These are phyloP conservation scores for Axea sp. DNA, from an alignment of 2,888 invertebrate genomes.

Conservation along the genomic window DNA sequence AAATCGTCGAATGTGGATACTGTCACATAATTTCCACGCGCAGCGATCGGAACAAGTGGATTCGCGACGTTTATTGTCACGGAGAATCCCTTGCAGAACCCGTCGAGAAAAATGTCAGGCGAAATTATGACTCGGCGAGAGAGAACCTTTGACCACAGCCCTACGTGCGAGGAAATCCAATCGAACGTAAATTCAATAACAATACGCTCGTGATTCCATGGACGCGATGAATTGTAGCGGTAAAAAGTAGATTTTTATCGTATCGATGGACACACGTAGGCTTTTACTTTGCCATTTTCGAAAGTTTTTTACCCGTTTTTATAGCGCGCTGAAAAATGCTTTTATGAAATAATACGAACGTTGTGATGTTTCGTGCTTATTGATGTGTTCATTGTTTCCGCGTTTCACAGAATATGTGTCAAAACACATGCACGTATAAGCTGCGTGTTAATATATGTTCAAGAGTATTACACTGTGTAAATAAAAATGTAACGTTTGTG, in stretches of 20 bases:
- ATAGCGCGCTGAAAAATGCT: too few species aligned
- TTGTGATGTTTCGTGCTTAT: too few species aligned
- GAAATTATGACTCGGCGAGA: constrained; percentile 38
- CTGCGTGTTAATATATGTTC: too few species aligned
- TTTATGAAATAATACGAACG: too few species aligned
- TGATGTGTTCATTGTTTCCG: too few species aligned
- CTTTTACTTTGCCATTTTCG: too few species aligned
- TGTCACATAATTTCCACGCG: constrained; percentile 46
- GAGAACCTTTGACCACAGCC: constrained; percentile 39
- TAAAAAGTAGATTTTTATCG: constrained; percentile 12
- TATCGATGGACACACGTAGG: too few species aligned
- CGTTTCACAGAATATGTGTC: too few species aligned
- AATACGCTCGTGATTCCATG: constrained; percentile 25
- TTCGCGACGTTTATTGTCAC: constrained; percentile 39
- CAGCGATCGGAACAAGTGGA: constrained; percentile 33
- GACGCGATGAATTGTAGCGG: constrained; percentile 15
- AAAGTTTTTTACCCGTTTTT: too few species aligned
- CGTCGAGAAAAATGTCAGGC: constrained; percentile 28
- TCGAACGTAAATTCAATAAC: constrained; percentile 42
- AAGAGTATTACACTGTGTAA: too few species aligned
- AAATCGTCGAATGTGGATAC: constrained; percentile 18
- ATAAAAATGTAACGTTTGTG: too few species aligned
- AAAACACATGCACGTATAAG: too few species aligned
- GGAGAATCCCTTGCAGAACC: constrained; percentile 12
- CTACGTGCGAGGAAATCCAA: constrained; percentile 39